These are phyloP conservation scores for Andricus quercusramuli DNA, from an alignment of 2,888 invertebrate genomes.

Conservation along the genomic window DNA sequence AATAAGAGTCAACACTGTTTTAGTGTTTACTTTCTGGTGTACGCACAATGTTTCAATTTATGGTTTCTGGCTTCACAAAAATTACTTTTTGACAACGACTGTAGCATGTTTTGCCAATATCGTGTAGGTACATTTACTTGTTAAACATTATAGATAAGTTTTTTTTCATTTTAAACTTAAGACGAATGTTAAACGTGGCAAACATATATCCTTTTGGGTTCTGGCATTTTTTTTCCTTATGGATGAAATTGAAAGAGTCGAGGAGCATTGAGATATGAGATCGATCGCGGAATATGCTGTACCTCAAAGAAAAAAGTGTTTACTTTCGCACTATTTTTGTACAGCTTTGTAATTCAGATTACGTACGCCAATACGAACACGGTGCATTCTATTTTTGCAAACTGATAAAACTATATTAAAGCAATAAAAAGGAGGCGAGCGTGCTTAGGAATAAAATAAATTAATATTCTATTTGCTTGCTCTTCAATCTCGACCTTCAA, in stretches of 20 bases:
- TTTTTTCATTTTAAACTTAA: not conserved
- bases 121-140: not conserved
- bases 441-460: constrained; percentile 10
- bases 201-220: not conserved
- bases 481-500: not conserved
- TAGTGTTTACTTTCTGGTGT: not conserved
- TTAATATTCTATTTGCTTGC: constrained; percentile 23
- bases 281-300: constrained; percentile 6
- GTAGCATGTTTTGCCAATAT: not conserved
- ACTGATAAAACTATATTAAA: constrained; percentile 33
- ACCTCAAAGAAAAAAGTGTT: constrained; percentile 42
- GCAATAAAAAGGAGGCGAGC: constrained; percentile 1
- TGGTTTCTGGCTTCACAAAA: not conserved
- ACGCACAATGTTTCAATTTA: not conserved
- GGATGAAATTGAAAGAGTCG: not conserved
- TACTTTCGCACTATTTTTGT: constrained; percentile 62
- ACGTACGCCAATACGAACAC: constrained; percentile 44
- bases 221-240: not conserved
- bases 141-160: not conserved
- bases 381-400: constrained; percentile 64
- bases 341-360: constrained; percentile 50
- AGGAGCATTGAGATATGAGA: not conserved
- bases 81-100: not conserved
- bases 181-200: not conserved
- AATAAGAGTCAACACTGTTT: not conserved